Evolutionary conservation across 2,113 vertebrate species (phyloP), one percentile per base, ranked within the genome.

Genomic region (Hiodon alosoides): DNA sequence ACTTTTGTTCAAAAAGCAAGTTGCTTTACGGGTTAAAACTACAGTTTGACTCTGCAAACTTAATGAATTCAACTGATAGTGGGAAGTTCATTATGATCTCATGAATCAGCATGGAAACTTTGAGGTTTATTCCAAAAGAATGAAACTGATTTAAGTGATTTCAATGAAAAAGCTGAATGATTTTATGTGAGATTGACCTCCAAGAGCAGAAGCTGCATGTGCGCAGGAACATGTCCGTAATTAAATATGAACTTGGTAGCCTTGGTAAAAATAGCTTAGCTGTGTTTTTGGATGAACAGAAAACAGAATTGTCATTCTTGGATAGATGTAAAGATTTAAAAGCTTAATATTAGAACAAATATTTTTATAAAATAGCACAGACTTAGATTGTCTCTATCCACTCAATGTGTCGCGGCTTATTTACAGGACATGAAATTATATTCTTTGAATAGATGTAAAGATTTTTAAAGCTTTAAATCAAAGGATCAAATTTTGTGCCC

Each of bases 181-280:
- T 80, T 74, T 74, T 60, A 61, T 68, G 75, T 71, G n/a, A 55
- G 72, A 71, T 50, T 80, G 79, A 71, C 52, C 68, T 31, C 57
- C 9, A 64, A 48, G 51, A 54, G 17, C 60, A 76, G 60, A 51
- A 47, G 48, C 47, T 71, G 46, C 50, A 48, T n/a, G 8, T 16
- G 17, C 17, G 60, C 31, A 11, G 59, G 59, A 74, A 31, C 59
- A 52, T 8, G 2, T 8, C 46, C 67, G 17, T 55, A 16, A 47
- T 61, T 0, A 55, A 62, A 47, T 58, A 17, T 10, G 6, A 4
- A 50, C 70, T 60, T 48, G 60, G 31, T 16, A n/a, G 31, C 46
- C 5, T 2, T 7, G 16, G 53, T 5, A 46, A 7, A 71, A 71
- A 71, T 47, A 50, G 47, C 48, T 17, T 14, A n/a, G 13, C 17